Evolutionary conservation across 2,113 vertebrate species (phyloP).

Genomic region (Sphyrna mokarran): DNA sequence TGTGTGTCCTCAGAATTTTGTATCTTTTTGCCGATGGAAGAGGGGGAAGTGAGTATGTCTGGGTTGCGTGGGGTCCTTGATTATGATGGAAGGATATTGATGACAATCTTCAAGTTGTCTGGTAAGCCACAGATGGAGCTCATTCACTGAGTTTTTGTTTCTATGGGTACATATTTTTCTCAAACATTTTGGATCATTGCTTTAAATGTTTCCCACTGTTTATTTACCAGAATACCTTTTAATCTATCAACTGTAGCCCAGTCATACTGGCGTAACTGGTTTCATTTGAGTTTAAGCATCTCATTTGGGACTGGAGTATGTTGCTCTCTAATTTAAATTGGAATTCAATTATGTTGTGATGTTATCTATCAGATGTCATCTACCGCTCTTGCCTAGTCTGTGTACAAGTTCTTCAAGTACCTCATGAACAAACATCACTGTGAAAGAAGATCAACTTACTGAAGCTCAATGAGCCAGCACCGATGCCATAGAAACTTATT

Average conservation of each 20-base stretch:
- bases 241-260: neutral
- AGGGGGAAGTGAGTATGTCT: no score
- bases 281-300: neutral
- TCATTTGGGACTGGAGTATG: neutral
- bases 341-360: neutral
- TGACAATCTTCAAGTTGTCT: neutral
- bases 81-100: neutral
- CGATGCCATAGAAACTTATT: no score
- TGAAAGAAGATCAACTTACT: no score
- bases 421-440: no score
- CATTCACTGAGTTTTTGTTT: neutral
- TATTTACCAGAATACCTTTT: neutral
- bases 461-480: no score
- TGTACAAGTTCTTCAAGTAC: no score
- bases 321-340: neutral
- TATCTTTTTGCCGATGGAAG: no score
- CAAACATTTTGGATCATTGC: neutral
- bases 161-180: neutral
- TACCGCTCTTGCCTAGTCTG: no score
- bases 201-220: neutral
- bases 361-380: no score
- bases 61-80: no score
- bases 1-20: no score
- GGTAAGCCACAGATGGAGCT: neutral
- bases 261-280: neutral